phyloP scores from a whole-genome alignment of 2,888 invertebrate genomes.

The Orchesella flavescens region DNA sequence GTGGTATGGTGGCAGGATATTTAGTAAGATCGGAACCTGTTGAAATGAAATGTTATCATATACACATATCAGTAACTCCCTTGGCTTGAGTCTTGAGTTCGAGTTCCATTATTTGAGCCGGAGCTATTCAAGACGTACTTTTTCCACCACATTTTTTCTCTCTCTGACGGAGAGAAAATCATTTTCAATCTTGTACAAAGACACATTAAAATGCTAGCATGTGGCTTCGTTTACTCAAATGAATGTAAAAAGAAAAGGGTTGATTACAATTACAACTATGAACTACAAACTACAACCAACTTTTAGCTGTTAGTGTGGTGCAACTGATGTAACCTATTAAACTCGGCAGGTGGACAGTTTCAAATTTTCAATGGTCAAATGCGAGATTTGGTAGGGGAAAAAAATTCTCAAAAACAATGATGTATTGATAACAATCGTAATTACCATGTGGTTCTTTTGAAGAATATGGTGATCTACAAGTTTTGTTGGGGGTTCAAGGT shows the following conservation, averaged over 20 bases:
- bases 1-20: neutral
- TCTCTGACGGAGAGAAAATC: neutral
- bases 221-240: constrained; percentile 17
- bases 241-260: constrained; percentile 9
- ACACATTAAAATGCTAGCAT: constrained; percentile 39
- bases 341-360: constrained; percentile 33
- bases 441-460: neutral
- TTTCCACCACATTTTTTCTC: constrained; percentile 15
- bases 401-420: constrained; percentile 18
- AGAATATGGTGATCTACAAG: neutral
- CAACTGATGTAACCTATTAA: constrained; percentile 28
- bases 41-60: constrained; percentile 18
- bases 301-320: constrained; percentile 7
- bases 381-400: neutral
- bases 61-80: neutral
- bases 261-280: too few species aligned
- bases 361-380: neutral
- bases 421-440: constrained; percentile 18
- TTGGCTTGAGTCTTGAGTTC: too few species aligned
- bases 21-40: constrained; percentile 32
- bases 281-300: too few species aligned
- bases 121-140: neutral
- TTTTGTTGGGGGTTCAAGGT: neutral
- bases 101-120: neutral
- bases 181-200: constrained; percentile 40